Base-by-base conservation (phyloP, 2,888 invertebrate genomes). In the Odontocolon sp. region DNA sequence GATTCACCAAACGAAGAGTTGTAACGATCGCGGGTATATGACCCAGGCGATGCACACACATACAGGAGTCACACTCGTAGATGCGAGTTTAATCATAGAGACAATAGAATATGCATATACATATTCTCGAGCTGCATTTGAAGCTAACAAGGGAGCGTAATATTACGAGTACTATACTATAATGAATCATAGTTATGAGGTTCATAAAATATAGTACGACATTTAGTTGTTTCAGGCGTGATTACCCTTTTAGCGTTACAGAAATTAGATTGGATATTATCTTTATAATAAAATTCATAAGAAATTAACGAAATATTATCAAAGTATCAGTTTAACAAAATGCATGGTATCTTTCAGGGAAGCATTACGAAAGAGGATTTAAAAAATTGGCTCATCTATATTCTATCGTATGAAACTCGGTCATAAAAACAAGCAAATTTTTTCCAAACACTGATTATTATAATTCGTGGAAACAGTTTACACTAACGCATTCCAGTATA, bases 51-150 rank as follows among this genome's bases (percentile, higher is more conserved):
- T 38, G 9, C 40, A 26, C 18, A 8, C 40, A 23, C 8, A 28
- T 3, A 8, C 14, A 1, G 14, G 8, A 28, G 6, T 66, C 18
- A 11, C 42, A 52, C 18, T 52, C 52, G 38, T 16, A 38, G 26
- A 40, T 42, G 66, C 28, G 23, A 40, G 50, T 66, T 66, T 54
- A 66, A 66, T 66, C 31, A 66, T 54, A 40, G 54, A 66, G 54
- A 66, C 66, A 66, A 66, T 54, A 52, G 57, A 26, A 26, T 0
- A 6, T 14, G 9, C 2, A 54, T 54, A 31, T 26, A 47, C 26
- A 38, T 36, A 45, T 68, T 16, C 26, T 45, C 11, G 16, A 47
- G 68, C 47, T 57, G 47, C 68, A 36, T 45, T 57, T 68, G 56
- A 68, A 56, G 23, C 56, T 56, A 36, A n/a, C 26, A 26, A 11